A percentile compares a stretch with the other conserved stretches of the same genome.
phyloP scores from a whole-genome alignment of 2,888 invertebrate genomes.

The Margaritifera margaritifera region DNA sequence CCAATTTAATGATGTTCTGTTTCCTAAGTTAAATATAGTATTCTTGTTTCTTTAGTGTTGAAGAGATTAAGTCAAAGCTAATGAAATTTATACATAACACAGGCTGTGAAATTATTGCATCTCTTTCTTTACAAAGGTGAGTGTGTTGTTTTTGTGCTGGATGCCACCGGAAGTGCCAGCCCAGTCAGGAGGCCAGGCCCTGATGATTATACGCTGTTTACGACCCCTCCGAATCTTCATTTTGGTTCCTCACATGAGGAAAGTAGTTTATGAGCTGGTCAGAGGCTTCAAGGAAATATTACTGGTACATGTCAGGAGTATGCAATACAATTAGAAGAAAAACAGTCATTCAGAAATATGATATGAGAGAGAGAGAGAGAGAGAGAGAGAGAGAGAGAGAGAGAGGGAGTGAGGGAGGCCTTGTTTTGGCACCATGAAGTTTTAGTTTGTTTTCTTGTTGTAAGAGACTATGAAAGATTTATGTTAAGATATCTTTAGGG shows the following conservation, averaged over 20 bases:
- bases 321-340: not conserved
- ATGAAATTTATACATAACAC: not conserved
- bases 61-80: not conserved
- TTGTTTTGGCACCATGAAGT: too few species aligned
- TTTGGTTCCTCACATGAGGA: conserved; percentile 98
- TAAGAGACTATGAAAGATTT: too few species aligned
- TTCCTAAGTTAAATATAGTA: too few species aligned
- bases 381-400: not conserved
- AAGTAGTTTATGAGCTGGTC: conserved; percentile 98
- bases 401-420: too few species aligned
- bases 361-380: not conserved
- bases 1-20: too few species aligned
- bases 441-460: too few species aligned
- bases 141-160: conserved; percentile 95
- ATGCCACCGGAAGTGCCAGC: conserved; percentile 93
- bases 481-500: too few species aligned
- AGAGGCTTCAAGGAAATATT: conserved; percentile 99
- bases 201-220: conserved; percentile 97
- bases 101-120: not conserved
- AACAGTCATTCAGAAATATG: not conserved
- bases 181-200: conserved; percentile 92
- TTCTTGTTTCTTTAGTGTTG: not conserved
- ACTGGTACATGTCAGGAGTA: conserved; percentile 78
- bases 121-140: conserved; percentile 79
- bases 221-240: conserved; percentile 97